Conservation (phyloP, 2,888 invertebrate genomes). For the Platerodrilus igneus region DNA sequence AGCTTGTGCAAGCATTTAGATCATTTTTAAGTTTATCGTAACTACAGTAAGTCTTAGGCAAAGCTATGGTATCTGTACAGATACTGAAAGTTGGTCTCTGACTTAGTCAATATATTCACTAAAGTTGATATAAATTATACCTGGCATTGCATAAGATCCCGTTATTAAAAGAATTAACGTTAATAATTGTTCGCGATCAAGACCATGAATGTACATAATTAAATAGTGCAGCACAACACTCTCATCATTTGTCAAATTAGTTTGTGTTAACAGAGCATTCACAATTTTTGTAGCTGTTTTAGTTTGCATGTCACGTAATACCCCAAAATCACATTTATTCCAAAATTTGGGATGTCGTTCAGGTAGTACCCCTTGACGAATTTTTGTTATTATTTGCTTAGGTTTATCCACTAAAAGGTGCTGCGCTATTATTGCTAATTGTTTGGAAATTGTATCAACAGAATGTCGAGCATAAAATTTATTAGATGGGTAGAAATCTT, state of each 20-base stretch:
- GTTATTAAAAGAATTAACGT: constrained; percentile 4
- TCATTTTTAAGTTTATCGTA: constrained; percentile 12
- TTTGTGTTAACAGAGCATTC: background rate
- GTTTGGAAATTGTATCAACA: background rate
- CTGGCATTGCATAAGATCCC: constrained; percentile 5
- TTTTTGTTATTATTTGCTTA: background rate
- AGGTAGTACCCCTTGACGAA: background rate
- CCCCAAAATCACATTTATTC: constrained; percentile 3
- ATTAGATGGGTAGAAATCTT: background rate
- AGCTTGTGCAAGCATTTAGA: constrained; percentile 6
- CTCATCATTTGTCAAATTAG: constrained; percentile 1
- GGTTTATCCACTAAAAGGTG: constrained; percentile 1
- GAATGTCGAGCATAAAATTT: constrained; percentile 1
- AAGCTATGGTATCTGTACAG: constrained; percentile 7
- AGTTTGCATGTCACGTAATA: constrained; percentile 1
- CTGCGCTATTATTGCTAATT: background rate
- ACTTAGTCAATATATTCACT: constrained; percentile 2
- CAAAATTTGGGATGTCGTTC: constrained; percentile 1
- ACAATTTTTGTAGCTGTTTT: constrained; percentile 2
- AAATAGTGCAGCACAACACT: constrained; percentile 1
- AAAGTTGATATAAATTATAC: constrained; percentile 2
- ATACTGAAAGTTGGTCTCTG: constrained; percentile 9
- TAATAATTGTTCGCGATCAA: background rate
- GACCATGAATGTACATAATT: constrained; percentile 1
- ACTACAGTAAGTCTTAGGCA: constrained; percentile 3